These are phyloP conservation scores for Diprion similis DNA, from an alignment of 1,140 invertebrate genomes.

Conservation along the genomic window DNA sequence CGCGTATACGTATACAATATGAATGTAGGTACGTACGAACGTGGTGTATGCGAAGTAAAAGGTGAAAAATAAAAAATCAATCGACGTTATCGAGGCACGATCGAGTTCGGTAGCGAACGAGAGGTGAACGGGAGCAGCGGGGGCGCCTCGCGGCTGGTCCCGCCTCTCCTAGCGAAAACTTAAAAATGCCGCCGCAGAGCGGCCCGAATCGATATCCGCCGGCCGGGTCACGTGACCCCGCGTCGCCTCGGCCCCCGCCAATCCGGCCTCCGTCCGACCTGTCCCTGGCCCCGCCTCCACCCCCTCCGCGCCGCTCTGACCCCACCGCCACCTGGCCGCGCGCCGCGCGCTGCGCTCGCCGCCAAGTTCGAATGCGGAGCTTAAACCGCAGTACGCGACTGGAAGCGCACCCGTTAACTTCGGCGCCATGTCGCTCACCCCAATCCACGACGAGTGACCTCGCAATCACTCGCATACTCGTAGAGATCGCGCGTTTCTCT, in stretches of 20 bases:
- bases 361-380: slow-evolving; percentile 48
- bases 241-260: slow-evolving; percentile 57
- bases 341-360: slow-evolving; percentile 46
- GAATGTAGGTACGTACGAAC: too few relatives aligned
- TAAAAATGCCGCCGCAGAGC: slow-evolving; percentile 80
- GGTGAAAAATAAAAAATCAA: slow-evolving; percentile 11
- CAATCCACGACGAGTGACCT: neutral
- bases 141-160: slow-evolving; percentile 43
- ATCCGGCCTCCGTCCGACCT: slow-evolving; percentile 31
- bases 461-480: slow-evolving; percentile 35
- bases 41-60: neutral
- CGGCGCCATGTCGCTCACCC: slow-evolving; percentile 24
- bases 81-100: slow-evolving; percentile 17
- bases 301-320: slow-evolving; percentile 31
- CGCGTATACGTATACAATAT: neutral
- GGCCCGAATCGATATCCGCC: slow-evolving; percentile 75
- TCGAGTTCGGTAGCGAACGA: slow-evolving; percentile 20
- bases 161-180: slow-evolving; percentile 63
- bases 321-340: slow-evolving; percentile 37
- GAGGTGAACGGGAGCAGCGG: slow-evolving; percentile 12
- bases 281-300: slow-evolving; percentile 29
- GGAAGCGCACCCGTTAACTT: slow-evolving; percentile 46
- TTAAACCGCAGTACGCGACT: slow-evolving; percentile 55
- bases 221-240: slow-evolving; percentile 66
- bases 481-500: slow-evolving; percentile 18